Base-by-base conservation (phyloP, 2,888 invertebrate species). In the Sarcophaga variegata region DNA sequence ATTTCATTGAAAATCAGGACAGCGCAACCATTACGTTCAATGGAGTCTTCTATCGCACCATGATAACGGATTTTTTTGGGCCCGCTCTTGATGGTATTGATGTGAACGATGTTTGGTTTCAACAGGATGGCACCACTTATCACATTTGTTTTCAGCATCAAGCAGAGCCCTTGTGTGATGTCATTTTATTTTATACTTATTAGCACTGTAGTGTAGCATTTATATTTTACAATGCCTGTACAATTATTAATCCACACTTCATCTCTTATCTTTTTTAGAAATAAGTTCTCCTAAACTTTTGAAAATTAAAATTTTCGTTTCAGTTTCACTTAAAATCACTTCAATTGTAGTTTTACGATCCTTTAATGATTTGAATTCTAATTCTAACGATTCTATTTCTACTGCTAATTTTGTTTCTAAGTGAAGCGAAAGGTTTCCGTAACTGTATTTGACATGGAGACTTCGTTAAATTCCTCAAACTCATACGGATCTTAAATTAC, bases 391-490 rank as follows among this genome's bases (percentile, higher is more conserved):
- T 14, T 25, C 12, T 27, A 25, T 25, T 8, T 64, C 11, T 25
- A 14, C 2, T 64, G 17, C 14, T 27, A 25, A 22, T 22, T 20
- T 20, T 27, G 37, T 27, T 14, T 66, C 2, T 6, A 37, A 14
- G 8, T 66, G 37, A 66, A 66, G 66, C 45, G 66, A 66, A 66
- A 66, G 66, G 66, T n/a, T 66, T 66, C 17, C 27, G 66, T n/a
- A 66, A 2, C 6, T 66, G 2, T 45, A 3, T 66, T 17, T 45
- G 8, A 5, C 20, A 45, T 17, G 54, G 54, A 54, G 54, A 54
- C 17, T 17, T 1, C 14, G 37, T 37, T 10, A 3, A 54, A 54
- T 54, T 54, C 17, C 54, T 54, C 54, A 54, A 54, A 54, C 4
- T 10, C 17, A 54, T 54, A 54, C 3, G 54, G 12, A 67, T 67